Percentiles rank a stretch among this genome's conserved stretches.
These are phyloP conservation scores for Orientallactaga sibirica DNA, from an alignment of 2,797 vertebrate genomes.

Conservation along the genomic window DNA sequence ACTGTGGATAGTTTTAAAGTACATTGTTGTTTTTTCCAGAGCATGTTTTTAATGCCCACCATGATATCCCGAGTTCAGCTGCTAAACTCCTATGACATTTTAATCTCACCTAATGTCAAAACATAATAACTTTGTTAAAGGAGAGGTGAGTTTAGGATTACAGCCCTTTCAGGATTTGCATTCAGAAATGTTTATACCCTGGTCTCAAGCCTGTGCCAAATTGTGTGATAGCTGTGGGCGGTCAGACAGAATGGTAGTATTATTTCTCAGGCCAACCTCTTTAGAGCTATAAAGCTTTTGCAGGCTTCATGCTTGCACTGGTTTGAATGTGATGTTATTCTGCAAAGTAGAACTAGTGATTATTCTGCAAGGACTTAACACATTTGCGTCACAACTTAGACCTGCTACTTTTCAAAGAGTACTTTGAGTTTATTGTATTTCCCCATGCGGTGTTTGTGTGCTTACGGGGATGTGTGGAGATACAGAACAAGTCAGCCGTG, in stretches of 20 bases:
- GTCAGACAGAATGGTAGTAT: neutral
- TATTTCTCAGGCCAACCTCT: constrained; percentile 53
- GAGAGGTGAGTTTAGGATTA: constrained; percentile 64
- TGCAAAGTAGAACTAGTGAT: constrained; percentile 29
- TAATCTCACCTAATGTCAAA: constrained; percentile 67
- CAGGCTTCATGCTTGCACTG: neutral
- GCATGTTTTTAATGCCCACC: neutral
- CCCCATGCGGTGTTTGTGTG: neutral
- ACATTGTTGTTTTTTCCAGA: constrained; percentile 6
- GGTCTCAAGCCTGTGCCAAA: neutral
- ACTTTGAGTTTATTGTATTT: constrained; percentile 58
- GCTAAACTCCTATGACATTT: constrained; percentile 32
- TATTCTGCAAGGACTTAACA: constrained; percentile 14
- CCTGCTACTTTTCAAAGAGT: constrained; percentile 60
- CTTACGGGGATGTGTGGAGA: neutral
- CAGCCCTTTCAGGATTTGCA: constrained; percentile 44
- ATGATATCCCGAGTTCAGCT: neutral
- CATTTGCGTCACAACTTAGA: constrained; percentile 22
- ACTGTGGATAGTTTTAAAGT: constrained; percentile 11
- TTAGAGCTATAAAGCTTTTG: neutral
- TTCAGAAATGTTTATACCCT: constrained; percentile 68
- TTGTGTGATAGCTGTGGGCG: neutral
- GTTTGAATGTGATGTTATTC: constrained; percentile 1
- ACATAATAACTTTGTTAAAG: constrained; percentile 56
- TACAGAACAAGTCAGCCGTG: constrained; percentile 28